These are phyloP conservation scores for Sebastes steindachneri DNA, from an alignment of 2,797 vertebrate species.

Conservation along the genomic window DNA sequence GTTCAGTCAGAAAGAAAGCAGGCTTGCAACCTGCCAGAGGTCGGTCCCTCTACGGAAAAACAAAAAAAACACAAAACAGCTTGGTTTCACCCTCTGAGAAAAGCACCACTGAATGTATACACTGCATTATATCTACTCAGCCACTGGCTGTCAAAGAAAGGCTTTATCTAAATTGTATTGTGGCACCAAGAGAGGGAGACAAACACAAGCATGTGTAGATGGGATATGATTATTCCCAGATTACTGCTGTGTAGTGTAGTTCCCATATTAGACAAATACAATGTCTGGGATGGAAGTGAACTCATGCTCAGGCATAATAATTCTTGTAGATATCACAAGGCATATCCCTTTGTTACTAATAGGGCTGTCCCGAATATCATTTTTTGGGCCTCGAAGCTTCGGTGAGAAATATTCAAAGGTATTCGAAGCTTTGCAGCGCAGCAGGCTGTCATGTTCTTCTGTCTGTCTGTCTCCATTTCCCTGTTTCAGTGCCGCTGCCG, in stretches of 20 bases:
- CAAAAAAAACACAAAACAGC: conserved; percentile 16
- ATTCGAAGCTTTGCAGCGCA: too few species aligned
- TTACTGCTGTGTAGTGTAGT: not conserved
- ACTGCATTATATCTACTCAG: conserved; percentile 11
- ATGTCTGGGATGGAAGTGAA: not conserved
- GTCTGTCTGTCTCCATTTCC: too few species aligned
- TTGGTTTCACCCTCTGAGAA: conserved; percentile 1
- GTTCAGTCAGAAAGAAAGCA: conserved; percentile 47
- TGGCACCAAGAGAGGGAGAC: conserved; percentile 51
- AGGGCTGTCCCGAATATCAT: too few species aligned
- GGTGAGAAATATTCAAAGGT: too few species aligned
- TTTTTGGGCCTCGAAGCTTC: too few species aligned
- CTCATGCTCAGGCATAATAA: not conserved
- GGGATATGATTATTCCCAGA: not conserved
- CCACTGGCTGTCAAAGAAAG: not conserved
- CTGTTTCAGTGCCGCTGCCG: too few species aligned
- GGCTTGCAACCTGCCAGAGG: conserved; percentile 40
- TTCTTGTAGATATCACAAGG: not conserved
- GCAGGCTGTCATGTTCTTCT: too few species aligned
- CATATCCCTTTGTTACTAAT: not conserved
- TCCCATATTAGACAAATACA: conserved; percentile 1
- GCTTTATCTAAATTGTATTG: not conserved
- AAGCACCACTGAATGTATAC: not conserved
- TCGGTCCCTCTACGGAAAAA: conserved; percentile 25
- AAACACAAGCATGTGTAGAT: conserved; percentile 33